Evolutionary conservation across 2,113 vertebrate genomes (phyloP).

Genomic region (Okapia johnstoni): DNA sequence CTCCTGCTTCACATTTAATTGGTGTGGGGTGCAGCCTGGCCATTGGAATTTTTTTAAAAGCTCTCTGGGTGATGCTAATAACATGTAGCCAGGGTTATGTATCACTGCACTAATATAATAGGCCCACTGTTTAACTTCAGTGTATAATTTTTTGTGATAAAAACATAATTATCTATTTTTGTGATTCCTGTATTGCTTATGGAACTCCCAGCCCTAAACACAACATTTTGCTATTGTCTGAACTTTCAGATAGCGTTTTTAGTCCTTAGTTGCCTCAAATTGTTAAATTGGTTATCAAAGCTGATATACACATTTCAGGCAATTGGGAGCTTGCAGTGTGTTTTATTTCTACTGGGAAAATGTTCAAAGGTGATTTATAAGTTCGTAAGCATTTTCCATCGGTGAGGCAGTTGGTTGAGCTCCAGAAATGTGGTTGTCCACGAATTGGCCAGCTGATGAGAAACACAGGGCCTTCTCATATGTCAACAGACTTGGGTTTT

Average conservation of each 20-base stretch:
- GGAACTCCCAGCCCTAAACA: not conserved
- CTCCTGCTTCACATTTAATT: not conserved
- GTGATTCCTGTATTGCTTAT: not conserved
- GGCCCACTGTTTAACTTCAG: not conserved
- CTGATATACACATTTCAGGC: not conserved
- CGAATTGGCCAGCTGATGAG: conserved; percentile 9
- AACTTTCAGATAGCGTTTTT: not conserved
- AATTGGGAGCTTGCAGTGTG: not conserved
- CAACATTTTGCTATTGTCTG: not conserved
- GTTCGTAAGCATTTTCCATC: not conserved
- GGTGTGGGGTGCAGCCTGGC: not conserved
- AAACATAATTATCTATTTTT: not conserved
- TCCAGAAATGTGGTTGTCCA: not conserved
- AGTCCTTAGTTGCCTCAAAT: not conserved
- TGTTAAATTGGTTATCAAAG: not conserved
- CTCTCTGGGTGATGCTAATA: not conserved
- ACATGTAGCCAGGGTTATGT: not conserved
- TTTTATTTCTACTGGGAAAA: conserved; percentile 39
- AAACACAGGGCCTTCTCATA: not conserved
- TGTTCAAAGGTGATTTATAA: conserved; percentile 17
- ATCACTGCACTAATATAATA: not conserved
- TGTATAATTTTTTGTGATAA: not conserved
- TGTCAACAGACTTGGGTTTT: not conserved
- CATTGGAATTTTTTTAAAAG: conserved; percentile 19
- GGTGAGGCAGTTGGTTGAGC: not conserved